These are phyloP conservation scores for Sebastes trivittatus DNA, from an alignment of 2,797 vertebrate species.

Conservation along the genomic window DNA sequence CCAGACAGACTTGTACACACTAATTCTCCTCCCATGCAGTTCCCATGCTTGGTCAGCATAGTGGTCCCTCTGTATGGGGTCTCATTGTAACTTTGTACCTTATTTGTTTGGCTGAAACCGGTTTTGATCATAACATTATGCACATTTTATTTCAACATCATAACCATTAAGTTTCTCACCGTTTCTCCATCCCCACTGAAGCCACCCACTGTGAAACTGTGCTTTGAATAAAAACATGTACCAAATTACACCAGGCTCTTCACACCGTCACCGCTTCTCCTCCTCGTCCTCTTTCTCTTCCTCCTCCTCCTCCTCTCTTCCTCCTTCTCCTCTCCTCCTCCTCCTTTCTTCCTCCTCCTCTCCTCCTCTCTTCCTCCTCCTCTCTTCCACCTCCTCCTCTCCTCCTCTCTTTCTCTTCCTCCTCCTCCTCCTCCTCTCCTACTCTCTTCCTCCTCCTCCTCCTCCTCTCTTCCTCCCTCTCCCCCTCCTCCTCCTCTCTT, in stretches of 20 bases:
- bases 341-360: background rate
- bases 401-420: background rate
- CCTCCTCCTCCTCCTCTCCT: background rate
- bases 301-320: too few relatives aligned
- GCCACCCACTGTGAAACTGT: background rate
- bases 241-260: background rate
- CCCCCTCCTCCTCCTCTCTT: rapidly evolving
- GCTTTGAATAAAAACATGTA: background rate
- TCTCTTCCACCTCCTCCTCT: too few relatives aligned
- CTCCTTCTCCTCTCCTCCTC: too few relatives aligned
- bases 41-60: background rate
- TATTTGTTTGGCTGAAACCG: background rate
- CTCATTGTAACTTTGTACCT: background rate
- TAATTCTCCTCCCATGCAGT: background rate
- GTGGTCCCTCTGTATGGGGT: background rate
- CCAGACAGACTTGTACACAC: too few relatives aligned
- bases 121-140: background rate
- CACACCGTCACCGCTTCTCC: background rate
- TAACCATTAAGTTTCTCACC: background rate
- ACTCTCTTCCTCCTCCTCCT: background rate
- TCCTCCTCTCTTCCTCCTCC: background rate
- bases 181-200: background rate
- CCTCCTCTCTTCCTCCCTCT: background rate
- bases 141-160: background rate
- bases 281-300: background rate